Conservation (phyloP, 1,140 invertebrate genomes). For the Hyles vespertilio region DNA sequence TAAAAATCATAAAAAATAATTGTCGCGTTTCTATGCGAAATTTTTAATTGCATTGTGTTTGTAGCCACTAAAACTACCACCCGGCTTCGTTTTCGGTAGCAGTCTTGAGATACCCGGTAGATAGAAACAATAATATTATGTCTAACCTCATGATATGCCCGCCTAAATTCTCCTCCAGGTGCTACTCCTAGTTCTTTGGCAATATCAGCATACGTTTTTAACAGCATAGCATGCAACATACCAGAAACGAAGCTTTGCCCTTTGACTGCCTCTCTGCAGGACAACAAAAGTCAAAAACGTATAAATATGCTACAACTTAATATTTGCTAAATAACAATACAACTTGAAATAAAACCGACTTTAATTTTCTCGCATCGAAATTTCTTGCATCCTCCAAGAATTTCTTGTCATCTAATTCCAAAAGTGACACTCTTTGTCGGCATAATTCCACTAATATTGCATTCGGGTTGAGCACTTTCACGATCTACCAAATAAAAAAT, state of each 20-base stretch:
- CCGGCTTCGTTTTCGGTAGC: no score
- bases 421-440: conserved; percentile 86
- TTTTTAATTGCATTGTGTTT: no score
- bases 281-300: background rate
- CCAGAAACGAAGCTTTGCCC: conserved; percentile 88
- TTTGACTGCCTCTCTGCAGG: conserved; percentile 75
- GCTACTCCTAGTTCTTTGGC: conserved; percentile 96
- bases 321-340: background rate
- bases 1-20: no score
- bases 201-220: conserved; percentile 94
- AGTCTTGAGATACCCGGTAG: no score
- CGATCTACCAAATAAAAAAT: conserved; percentile 80
- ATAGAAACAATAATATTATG: no score
- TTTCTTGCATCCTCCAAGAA: conserved; percentile 91
- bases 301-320: background rate
- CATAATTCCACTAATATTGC: conserved; percentile 96
- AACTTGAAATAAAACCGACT: conserved; percentile 34
- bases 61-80: no score
- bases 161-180: conserved; percentile 96
- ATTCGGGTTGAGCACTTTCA: conserved; percentile 91
- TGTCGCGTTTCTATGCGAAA: no score
- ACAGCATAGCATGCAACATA: conserved; percentile 90
- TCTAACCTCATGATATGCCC: conserved; percentile 89
- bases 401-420: conserved; percentile 93
- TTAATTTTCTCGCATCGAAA: conserved; percentile 83